Evolutionary conservation across 1,140 invertebrate genomes (phyloP).

Genomic region (Octopus sinensis): DNA sequence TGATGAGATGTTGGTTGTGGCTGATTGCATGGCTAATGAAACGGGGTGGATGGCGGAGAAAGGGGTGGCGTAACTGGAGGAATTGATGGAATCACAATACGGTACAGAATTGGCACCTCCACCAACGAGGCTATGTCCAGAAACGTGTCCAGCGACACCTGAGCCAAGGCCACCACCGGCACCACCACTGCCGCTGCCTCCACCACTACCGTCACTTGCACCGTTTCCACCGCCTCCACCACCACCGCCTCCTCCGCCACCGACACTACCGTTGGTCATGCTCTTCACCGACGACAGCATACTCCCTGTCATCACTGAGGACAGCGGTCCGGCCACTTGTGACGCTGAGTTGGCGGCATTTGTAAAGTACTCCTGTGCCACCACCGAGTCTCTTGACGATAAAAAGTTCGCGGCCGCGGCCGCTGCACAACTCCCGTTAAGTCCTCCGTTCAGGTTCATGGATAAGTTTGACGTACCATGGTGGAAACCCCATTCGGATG

Average conservation of each 20-base stretch:
- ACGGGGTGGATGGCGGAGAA: neutral
- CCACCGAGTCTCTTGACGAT: conserved; percentile 11
- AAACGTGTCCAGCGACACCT: neutral
- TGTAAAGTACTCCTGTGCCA: conserved; percentile 21
- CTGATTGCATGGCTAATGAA: neutral
- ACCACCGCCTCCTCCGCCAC: neutral
- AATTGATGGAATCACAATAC: conserved; percentile 5
- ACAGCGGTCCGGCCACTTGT: neutral
- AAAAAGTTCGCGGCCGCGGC: conserved; percentile 22
- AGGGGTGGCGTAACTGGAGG: neutral
- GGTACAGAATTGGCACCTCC: neutral
- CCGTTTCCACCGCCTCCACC: neutral
- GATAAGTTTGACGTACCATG: conserved; percentile 15
- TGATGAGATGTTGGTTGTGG: neutral
- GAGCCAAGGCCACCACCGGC: neutral
- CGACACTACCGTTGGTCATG: neutral
- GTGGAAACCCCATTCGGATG: conserved; percentile 24
- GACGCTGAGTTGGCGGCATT: conserved; percentile 24
- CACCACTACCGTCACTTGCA: neutral
- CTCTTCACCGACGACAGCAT: neutral
- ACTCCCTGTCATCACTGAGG: neutral
- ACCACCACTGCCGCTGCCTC: neutral
- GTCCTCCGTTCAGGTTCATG: conserved; percentile 19
- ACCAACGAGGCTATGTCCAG: neutral
- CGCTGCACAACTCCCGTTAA: conserved; percentile 8